Evolutionary conservation across 2,797 vertebrate genomes (phyloP).

Genomic region (Silurus lanzhouensis): DNA sequence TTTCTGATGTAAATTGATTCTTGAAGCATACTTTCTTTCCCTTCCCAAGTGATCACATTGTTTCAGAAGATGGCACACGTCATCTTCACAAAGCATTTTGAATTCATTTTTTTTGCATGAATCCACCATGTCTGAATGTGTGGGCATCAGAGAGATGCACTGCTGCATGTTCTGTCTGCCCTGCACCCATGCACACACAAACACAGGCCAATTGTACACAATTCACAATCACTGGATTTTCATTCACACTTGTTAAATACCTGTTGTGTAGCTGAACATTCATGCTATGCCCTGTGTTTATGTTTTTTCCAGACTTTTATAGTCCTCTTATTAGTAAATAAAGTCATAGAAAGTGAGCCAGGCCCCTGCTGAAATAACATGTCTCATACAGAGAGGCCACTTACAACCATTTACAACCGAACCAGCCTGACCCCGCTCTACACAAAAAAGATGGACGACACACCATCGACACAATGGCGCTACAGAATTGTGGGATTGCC

Average conservation of each 20-base stretch:
- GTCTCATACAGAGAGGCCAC: constrained; percentile 15
- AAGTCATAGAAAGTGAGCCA: constrained; percentile 11
- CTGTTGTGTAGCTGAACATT: background rate
- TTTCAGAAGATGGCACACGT: background rate
- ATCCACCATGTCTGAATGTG: background rate
- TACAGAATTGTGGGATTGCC: background rate
- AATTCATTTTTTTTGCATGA: background rate
- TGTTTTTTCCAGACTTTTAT: background rate
- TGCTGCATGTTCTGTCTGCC: background rate
- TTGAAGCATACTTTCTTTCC: too few relatives aligned
- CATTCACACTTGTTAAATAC: background rate
- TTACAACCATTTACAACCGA: background rate
- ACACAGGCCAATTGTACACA: too few relatives aligned
- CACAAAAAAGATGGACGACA: background rate
- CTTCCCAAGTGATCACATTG: background rate
- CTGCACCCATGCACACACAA: background rate
- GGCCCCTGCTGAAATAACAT: constrained; percentile 23
- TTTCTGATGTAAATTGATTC: too few relatives aligned
- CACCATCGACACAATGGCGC: background rate
- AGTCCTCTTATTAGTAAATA: background rate
- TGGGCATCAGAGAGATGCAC: background rate
- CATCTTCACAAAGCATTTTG: background rate
- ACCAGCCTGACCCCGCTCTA: background rate
- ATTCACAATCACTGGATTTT: background rate
- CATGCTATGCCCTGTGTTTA: background rate